phyloP scores from a whole-genome alignment of 2,888 invertebrate genomes.

The Eupeodes latifasciatus region DNA sequence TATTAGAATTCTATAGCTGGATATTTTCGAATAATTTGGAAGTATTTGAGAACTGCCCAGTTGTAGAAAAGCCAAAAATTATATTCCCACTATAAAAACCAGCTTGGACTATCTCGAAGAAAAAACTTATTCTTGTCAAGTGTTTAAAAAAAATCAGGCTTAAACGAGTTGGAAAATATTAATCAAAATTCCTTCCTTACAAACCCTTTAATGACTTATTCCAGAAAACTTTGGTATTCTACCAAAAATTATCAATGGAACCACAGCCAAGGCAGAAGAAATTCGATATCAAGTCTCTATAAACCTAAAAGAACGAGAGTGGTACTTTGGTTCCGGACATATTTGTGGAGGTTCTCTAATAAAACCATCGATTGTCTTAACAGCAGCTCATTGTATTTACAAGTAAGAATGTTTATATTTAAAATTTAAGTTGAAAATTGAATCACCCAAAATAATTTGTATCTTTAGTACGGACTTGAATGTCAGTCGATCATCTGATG shows the following conservation, averaged over 20 bases:
- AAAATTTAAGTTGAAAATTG: not conserved
- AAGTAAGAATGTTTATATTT: conserved; percentile 69
- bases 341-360: conserved; percentile 81
- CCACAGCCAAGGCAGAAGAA: conserved; percentile 73
- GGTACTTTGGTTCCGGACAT: conserved; percentile 81
- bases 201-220: not conserved
- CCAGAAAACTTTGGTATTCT: not conserved
- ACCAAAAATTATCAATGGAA: conserved; percentile 78
- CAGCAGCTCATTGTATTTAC: conserved; percentile 78
- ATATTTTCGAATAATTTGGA: no score
- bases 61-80: no score
- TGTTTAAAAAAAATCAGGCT: no score
- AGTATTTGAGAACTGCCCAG: no score
- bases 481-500: conserved; percentile 65
- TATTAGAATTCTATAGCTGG: no score
- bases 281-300: conserved; percentile 81
- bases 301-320: conserved; percentile 78
- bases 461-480: conserved; percentile 38
- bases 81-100: no score
- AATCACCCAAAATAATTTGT: not conserved
- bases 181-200: not conserved
- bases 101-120: no score
- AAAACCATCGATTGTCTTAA: conserved; percentile 77
- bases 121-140: no score
- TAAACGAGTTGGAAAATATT: no score